These are phyloP conservation scores for Lithobius niger DNA, from an alignment of 1,140 invertebrate species.

Conservation along the genomic window DNA sequence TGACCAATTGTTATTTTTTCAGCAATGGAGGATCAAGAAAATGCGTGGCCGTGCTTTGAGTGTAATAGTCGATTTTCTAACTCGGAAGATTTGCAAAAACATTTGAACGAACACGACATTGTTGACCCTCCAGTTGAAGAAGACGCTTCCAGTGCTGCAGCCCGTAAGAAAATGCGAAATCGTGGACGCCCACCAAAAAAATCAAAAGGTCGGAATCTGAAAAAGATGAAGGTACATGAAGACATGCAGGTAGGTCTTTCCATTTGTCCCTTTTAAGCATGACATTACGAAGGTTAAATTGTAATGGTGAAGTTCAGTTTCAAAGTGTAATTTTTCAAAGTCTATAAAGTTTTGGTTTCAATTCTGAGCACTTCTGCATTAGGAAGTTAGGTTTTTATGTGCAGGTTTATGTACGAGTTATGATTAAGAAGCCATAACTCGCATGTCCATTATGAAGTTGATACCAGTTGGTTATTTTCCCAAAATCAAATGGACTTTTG, in stretches of 20 bases:
- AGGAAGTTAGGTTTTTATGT: no score
- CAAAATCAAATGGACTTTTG: no score
- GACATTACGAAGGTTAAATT: no score
- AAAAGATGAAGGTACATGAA: conserved; percentile 11
- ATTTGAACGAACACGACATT: conserved; percentile 40
- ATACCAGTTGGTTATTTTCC: no score
- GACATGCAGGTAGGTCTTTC: background rate
- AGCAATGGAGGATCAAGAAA: conserved; percentile 28
- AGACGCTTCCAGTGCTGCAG: background rate
- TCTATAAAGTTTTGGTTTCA: no score
- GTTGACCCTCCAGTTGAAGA: conserved; percentile 23
- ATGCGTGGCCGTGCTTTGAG: conserved; percentile 41
- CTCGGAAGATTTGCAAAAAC: conserved; percentile 40
- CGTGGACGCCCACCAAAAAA: conserved; percentile 7
- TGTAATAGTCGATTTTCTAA: conserved; percentile 41
- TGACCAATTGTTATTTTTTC: conserved; percentile 8
- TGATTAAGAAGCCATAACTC: no score
- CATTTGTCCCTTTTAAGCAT: no score
- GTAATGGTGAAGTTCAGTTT: no score
- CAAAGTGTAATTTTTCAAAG: no score
- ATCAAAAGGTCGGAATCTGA: conserved; percentile 10
- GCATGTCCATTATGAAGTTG: no score
- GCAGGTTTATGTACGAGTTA: no score
- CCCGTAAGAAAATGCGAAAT: background rate
- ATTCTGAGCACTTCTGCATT: no score